Percentiles rank a stretch among this genome's conserved stretches.
Evolutionary conservation across 1,140 invertebrate species (phyloP).

Genomic region (Trichonephila inaurata): DNA sequence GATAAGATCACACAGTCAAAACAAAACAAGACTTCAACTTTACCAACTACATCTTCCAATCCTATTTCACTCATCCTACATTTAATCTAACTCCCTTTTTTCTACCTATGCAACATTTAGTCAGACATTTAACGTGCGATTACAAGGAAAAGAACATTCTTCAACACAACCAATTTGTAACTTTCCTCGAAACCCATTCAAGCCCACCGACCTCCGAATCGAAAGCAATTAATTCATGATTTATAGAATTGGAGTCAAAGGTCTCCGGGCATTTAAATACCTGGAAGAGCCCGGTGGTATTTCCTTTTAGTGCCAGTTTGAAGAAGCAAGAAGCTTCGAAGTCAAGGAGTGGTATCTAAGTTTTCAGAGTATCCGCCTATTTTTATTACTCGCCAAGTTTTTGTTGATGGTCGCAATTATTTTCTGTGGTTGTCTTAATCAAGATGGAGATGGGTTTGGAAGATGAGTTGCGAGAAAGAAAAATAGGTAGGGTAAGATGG

Average conservation of each 20-base stretch:
- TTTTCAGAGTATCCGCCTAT: neutral
- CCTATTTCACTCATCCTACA: no score
- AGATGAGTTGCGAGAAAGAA: neutral
- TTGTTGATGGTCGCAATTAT: neutral
- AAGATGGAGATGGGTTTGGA: neutral
- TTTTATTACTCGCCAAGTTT: slow-evolving; percentile 15
- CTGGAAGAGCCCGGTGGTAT: neutral
- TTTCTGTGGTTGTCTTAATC: slow-evolving; percentile 27
- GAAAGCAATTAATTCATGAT: slow-evolving; percentile 23
- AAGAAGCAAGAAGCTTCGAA: neutral
- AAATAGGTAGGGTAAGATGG: neutral
- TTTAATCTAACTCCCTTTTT: neutral
- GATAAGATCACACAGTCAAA: no score
- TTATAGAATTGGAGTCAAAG: slow-evolving; percentile 3
- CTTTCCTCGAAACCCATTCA: neutral
- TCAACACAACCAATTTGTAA: neutral
- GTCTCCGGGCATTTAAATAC: slow-evolving; percentile 8
- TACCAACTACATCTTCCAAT: no score
- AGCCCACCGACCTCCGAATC: neutral
- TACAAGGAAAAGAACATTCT: neutral
- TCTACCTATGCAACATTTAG: neutral
- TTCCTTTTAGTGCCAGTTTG: neutral
- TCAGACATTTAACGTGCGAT: neutral
- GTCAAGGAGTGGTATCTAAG: neutral
- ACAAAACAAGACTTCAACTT: no score